These are phyloP conservation scores for Lasioglossum baleicum DNA, from an alignment of 1,140 invertebrate genomes.

Conservation along the genomic window DNA sequence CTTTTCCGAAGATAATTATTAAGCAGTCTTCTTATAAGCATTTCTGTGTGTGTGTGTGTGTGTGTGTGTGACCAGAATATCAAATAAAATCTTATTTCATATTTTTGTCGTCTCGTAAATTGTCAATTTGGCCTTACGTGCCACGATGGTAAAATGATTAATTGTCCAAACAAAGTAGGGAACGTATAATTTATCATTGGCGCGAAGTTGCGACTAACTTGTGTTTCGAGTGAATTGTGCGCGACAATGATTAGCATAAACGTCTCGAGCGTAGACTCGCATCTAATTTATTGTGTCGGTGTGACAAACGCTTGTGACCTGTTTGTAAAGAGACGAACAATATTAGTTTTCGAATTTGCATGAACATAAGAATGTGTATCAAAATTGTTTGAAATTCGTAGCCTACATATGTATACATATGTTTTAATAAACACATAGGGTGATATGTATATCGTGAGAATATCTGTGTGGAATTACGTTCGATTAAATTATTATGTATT, in stretches of 20 bases:
- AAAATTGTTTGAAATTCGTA: background rate
- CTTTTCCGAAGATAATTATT: too few relatives aligned
- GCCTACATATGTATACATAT: background rate
- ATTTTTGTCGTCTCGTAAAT: too few relatives aligned
- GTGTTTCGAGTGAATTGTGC: background rate
- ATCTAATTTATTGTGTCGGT: background rate
- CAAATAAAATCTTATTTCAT: too few relatives aligned
- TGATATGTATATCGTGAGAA: too few relatives aligned
- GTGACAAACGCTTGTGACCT: constrained; percentile 1
- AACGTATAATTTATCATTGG: background rate
- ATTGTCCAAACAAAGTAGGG: background rate
- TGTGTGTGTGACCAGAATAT: too few relatives aligned
- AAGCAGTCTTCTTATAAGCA: too few relatives aligned
- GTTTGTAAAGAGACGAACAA: background rate
- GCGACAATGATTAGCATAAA: background rate
- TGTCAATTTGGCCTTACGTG: too few relatives aligned
- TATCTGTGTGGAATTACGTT: too few relatives aligned
- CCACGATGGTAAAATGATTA: background rate
- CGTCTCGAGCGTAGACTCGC: background rate
- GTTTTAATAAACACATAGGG: too few relatives aligned
- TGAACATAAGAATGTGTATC: background rate
- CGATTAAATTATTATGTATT: too few relatives aligned
- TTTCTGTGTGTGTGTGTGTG: too few relatives aligned
- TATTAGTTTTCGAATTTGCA: background rate
- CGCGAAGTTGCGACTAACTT: background rate